A percentile compares a stretch with the other conserved stretches of the same genome.
phyloP scores from a whole-genome alignment of 2,113 vertebrate genomes.

The Lota lota region DNA sequence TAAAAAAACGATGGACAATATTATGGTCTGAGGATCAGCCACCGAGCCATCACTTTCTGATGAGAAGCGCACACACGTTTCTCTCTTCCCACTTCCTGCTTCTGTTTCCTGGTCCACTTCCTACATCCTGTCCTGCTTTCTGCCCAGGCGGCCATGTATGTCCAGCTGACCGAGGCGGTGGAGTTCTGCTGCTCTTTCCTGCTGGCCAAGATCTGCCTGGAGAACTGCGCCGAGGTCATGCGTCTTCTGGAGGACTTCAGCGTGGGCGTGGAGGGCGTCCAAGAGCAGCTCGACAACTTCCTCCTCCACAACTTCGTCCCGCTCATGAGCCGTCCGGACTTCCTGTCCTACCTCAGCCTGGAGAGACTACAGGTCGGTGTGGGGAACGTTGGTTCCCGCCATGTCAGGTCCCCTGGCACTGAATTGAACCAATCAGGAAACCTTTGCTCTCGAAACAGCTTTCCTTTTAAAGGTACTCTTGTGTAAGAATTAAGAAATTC shows the following conservation, averaged over 20 bases:
- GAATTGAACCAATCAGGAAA: too few species aligned
- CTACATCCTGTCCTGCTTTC: background rate
- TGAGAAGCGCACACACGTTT: too few species aligned
- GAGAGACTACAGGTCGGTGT: slow-evolving; percentile 85
- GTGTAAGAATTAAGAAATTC: too few species aligned
- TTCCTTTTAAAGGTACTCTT: too few species aligned
- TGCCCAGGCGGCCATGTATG: slow-evolving; percentile 91
- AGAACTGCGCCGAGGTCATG: slow-evolving; percentile 99
- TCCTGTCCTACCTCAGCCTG: slow-evolving; percentile 95
- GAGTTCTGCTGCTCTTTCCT: slow-evolving; percentile 99
- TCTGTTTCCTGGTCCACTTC: background rate
- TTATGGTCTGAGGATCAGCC: too few species aligned
- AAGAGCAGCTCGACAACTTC: slow-evolving; percentile 94
- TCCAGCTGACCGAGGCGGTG: slow-evolving; percentile 97
- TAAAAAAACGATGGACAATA: too few species aligned
- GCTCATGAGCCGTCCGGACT: slow-evolving; percentile 95
- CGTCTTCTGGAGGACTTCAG: slow-evolving; percentile 98
- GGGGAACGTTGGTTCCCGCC: too few species aligned
- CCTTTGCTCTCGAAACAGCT: too few species aligned
- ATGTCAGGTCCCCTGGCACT: too few species aligned
- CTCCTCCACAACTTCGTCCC: slow-evolving; percentile 97
- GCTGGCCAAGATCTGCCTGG: slow-evolving; percentile 97
- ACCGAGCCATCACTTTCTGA: too few species aligned
- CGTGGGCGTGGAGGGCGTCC: slow-evolving; percentile 95
- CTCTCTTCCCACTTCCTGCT: too few species aligned